Conservation (phyloP, 2,888 invertebrate species). For the Harpalus rubripes region DNA sequence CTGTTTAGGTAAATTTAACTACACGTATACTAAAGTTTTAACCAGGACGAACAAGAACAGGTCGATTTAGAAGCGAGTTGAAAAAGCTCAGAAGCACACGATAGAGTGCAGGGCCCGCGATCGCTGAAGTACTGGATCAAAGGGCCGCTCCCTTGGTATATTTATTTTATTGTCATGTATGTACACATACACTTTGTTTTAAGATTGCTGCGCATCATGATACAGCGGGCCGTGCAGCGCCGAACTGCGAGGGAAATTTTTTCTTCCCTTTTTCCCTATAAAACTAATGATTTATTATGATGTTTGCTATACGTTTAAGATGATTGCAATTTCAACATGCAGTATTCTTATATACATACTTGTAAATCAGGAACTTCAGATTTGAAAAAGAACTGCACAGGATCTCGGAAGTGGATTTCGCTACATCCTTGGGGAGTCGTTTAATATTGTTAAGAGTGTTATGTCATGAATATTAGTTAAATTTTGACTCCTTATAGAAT, state of each 20-base stretch:
- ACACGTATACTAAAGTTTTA: too few species aligned
- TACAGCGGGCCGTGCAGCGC: conserved; percentile 8
- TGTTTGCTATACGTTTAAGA: conserved; percentile 15
- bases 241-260: conserved; percentile 33
- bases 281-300: conserved; percentile 47
- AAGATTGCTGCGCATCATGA: conserved; percentile 73
- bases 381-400: neutral
- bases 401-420: neutral
- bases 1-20: too few species aligned
- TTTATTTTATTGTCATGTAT: conserved; percentile 77
- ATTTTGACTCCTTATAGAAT: too few species aligned
- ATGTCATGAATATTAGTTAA: neutral
- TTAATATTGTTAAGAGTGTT: neutral
- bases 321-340: conserved; percentile 27
- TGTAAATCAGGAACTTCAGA: neutral
- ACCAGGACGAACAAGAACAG: neutral
- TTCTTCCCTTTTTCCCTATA: conserved; percentile 29
- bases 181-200: conserved; percentile 75
- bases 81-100: conserved; percentile 12
- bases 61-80: neutral
- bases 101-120: conserved; percentile 48
- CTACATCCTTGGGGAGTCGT: neutral
- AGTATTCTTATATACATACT: neutral
- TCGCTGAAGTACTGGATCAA: conserved; percentile 75
- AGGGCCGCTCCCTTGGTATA: conserved; percentile 74